A percentile compares a stretch with the other conserved stretches of the same genome.
Conservation (phyloP, 2,113 vertebrate genomes). For the Indicator indicator region DNA sequence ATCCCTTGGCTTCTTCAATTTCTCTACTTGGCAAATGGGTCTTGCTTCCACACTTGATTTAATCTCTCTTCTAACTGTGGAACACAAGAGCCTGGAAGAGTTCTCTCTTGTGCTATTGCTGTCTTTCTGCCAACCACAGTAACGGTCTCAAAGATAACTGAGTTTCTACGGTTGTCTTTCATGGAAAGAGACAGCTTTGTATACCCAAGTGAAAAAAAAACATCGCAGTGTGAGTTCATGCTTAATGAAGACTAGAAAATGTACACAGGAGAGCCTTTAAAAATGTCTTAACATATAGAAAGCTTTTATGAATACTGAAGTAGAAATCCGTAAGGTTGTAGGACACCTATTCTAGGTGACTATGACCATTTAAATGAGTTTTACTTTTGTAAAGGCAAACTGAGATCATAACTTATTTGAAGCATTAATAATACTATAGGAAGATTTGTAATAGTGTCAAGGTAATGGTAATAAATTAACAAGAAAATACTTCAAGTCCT, state of each 20-base stretch:
- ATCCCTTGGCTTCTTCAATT: background rate
- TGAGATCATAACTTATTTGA: background rate
- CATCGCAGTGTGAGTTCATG: fast-evolving
- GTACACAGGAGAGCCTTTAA: background rate
- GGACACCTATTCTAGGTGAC: background rate
- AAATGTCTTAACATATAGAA: background rate
- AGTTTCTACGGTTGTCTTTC: background rate
- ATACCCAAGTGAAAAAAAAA: background rate
- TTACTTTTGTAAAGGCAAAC: background rate
- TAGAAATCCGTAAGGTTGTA: background rate
- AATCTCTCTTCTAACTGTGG: background rate
- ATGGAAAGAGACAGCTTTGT: background rate
- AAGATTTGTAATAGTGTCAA: background rate
- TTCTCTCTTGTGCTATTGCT: background rate
- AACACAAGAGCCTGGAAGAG: background rate
- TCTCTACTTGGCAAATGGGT: background rate
- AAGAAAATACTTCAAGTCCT: background rate
- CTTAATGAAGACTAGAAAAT: background rate
- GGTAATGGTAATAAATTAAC: background rate
- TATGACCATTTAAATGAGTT: background rate
- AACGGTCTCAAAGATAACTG: background rate
- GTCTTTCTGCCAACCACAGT: background rate
- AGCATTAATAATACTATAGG: background rate
- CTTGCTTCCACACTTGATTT: background rate
- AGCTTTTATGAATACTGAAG: background rate